Percentiles rank a stretch among this genome's conserved stretches.
phyloP scores from a whole-genome alignment of 2,888 invertebrate species.

The Epinotia ramella region DNA sequence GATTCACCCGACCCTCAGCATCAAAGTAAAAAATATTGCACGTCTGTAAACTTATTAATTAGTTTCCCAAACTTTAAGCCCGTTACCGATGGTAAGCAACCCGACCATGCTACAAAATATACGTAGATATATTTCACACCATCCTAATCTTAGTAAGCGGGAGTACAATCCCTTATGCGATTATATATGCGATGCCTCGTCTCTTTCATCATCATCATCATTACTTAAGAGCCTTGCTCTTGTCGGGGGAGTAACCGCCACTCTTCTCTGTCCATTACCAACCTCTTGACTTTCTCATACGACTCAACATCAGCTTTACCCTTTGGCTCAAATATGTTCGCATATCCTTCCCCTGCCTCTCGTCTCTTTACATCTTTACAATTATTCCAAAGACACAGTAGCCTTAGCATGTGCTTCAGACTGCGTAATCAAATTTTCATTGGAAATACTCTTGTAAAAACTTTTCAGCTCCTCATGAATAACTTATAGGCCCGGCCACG shows the following conservation, averaged over 20 bases:
- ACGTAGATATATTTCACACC: constrained; percentile 53
- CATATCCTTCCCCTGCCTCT: too few species aligned
- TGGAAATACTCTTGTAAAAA: constrained; percentile 57
- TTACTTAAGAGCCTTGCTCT: too few species aligned
- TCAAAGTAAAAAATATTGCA: constrained; percentile 48
- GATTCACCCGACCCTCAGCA: constrained; percentile 19
- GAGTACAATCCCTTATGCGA: neutral
- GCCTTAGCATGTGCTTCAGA: constrained; percentile 54
- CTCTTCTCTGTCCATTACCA: too few species aligned
- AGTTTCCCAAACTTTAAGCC: constrained; percentile 65
- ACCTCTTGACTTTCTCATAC: too few species aligned
- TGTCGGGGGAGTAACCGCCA: too few species aligned
- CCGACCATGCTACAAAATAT: neutral
- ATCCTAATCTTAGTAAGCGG: neutral
- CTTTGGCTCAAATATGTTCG: too few species aligned
- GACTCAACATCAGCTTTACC: too few species aligned
- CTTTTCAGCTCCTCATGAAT: constrained; percentile 76
- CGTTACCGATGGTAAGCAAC: constrained; percentile 66
- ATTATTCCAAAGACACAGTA: constrained; percentile 39
- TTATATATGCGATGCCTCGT: neutral
- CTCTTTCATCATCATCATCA: neutral
- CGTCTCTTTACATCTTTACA: neutral
- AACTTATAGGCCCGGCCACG: constrained; percentile 72
- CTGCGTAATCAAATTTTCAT: constrained; percentile 70
- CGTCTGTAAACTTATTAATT: constrained; percentile 65